Percentiles rank a stretch among this genome's conserved stretches.
Evolutionary conservation across 2,113 vertebrate species (phyloP).

Genomic region (Junco hyemalis): DNA sequence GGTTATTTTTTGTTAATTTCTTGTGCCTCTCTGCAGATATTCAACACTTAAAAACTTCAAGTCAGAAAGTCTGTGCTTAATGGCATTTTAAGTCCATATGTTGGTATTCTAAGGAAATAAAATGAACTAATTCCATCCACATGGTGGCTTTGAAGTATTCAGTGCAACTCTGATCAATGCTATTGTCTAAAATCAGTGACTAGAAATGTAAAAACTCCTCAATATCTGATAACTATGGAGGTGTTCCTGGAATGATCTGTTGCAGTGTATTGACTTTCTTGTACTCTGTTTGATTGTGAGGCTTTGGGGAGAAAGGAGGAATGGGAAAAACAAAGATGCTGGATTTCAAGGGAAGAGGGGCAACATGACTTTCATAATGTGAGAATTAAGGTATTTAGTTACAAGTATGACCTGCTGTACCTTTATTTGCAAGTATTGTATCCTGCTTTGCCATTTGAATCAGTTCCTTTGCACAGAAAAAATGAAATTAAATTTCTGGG

Average conservation of each 20-base stretch:
- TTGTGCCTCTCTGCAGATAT: not conserved
- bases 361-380: not conserved
- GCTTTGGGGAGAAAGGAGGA: not conserved
- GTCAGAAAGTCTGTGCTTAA: not conserved
- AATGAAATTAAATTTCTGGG: not conserved
- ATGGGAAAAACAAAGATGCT: not conserved
- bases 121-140: not conserved
- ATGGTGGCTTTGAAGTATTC: not conserved
- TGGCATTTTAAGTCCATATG: accelerated
- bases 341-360: not conserved
- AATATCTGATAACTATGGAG: not conserved
- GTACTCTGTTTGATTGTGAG: not conserved
- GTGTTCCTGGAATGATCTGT: not conserved
- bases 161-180: not conserved
- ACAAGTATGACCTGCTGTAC: not conserved
- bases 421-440: not conserved
- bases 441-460: not conserved
- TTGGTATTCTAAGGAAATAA: not conserved
- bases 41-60: not conserved
- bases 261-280: not conserved
- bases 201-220: not conserved
- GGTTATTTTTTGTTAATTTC: not conserved
- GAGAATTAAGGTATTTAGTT: not conserved
- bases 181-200: not conserved
- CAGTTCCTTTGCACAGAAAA: not conserved